Conservation (phyloP, 2,113 vertebrate species). For the Nematolebias whitei region DNA sequence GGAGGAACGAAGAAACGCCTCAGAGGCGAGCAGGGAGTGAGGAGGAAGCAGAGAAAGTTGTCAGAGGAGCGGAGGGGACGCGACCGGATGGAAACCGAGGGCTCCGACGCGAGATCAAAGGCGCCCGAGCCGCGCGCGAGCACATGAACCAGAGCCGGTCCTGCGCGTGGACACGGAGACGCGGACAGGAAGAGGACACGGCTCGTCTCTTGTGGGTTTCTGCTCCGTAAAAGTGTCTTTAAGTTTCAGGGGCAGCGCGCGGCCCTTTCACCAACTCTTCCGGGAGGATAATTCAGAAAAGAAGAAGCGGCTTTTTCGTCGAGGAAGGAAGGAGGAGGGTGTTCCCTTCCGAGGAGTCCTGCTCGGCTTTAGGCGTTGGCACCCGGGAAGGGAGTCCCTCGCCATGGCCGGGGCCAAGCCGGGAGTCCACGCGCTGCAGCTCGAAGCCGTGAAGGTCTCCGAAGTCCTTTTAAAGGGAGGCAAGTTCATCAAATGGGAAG, state of each 20-base stretch:
- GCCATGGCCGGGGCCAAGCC: constrained; percentile 91
- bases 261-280: constrained; percentile 19
- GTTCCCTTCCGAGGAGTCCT: constrained; percentile 45
- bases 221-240: too few species aligned
- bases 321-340: background rate
- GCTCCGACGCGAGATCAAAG: constrained; percentile 44
- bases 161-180: too few species aligned
- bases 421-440: constrained; percentile 89
- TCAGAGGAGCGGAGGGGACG: constrained; percentile 35
- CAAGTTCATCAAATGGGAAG: constrained; percentile 94
- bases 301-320: background rate
- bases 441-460: constrained; percentile 87
- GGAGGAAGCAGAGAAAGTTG: constrained; percentile 70
- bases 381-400: constrained; percentile 66
- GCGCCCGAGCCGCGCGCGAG: too few species aligned
- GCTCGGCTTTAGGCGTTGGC: constrained; percentile 74
- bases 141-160: constrained; percentile 41
- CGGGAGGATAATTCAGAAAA: constrained; percentile 28
- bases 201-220: constrained; percentile 27
- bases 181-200: too few species aligned
- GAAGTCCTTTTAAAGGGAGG: constrained; percentile 84
- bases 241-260: background rate
- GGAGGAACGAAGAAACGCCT: constrained; percentile 45
- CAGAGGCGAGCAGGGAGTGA: too few species aligned
- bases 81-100: constrained; percentile 59